A percentile compares a stretch with the other conserved stretches of the same genome.
phyloP scores from a whole-genome alignment of 92 coral and sea anemone species.

The Epizoanthus stellaris region DNA sequence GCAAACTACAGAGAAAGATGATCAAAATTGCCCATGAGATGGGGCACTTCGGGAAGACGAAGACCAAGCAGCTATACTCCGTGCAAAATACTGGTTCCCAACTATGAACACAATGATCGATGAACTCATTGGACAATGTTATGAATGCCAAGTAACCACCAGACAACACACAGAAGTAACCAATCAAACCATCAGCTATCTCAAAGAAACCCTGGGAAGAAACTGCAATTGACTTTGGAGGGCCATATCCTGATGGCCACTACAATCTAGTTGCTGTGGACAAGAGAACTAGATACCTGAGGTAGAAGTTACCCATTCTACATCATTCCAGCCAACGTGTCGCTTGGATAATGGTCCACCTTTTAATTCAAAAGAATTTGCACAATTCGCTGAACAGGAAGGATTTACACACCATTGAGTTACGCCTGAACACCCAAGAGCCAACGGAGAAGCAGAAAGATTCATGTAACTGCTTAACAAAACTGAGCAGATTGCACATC shows the following conservation, averaged over 20 bases:
- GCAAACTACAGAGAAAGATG: conserved; percentile 56
- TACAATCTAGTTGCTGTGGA: conserved; percentile 32
- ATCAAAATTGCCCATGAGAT: conserved; percentile 58
- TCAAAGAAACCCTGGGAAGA: conserved; percentile 56
- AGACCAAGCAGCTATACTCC: conserved; percentile 18
- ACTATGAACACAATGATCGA: conserved; percentile 65
- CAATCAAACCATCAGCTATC: conserved; percentile 26
- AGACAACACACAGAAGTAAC: conserved; percentile 47
- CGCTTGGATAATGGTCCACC: not conserved
- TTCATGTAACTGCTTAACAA: conserved; percentile 46
- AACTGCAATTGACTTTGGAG: conserved; percentile 48
- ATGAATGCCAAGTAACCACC: conserved; percentile 62
- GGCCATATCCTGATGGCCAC: not conserved
- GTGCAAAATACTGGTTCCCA: conserved; percentile 69
- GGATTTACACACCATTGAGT: no score
- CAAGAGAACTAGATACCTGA: conserved; percentile 56
- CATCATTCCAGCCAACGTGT: conserved; percentile 42
- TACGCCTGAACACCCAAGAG: no score
- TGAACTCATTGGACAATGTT: conserved; percentile 43
- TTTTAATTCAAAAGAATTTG: conserved; percentile 1
- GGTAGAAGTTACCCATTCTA: conserved; percentile 28
- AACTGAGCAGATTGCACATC: conserved; percentile 50
- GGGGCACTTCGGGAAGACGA: conserved; percentile 42
- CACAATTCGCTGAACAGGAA: no score
- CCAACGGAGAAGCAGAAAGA: not conserved